Percentiles rank a stretch among this genome's conserved stretches.
phyloP scores from a whole-genome alignment of 2,797 vertebrate genomes.

The Epinephelus coioides region DNA sequence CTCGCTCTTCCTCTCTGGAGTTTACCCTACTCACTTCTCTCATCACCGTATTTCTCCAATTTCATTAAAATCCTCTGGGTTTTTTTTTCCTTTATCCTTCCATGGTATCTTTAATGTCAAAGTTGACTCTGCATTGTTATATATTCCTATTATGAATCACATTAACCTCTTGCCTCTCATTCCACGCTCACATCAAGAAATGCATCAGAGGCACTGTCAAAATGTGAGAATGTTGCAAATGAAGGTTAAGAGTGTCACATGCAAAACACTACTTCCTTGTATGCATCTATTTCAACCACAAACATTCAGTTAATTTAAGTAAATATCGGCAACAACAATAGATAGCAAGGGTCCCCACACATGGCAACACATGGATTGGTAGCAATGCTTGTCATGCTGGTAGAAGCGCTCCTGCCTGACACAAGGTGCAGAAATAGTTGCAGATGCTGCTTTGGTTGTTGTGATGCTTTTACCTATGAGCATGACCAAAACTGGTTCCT shows the following conservation, averaged over 20 bases:
- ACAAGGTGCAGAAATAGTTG: too few species aligned
- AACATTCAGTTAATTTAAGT: too few species aligned
- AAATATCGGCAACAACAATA: too few species aligned
- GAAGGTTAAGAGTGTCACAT: neutral
- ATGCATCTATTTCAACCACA: too few species aligned
- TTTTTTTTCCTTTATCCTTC: neutral
- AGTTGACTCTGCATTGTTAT: slow-evolving; percentile 16
- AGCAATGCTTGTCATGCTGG: too few species aligned
- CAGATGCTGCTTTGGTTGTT: too few species aligned
- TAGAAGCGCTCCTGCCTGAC: too few species aligned
- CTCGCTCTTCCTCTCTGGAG: slow-evolving; percentile 3
- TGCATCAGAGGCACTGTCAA: slow-evolving; percentile 10
- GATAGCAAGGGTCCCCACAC: too few species aligned
- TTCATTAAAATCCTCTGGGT: slow-evolving; percentile 5
- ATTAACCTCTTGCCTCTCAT: slow-evolving; percentile 42
- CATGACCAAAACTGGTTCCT: too few species aligned
- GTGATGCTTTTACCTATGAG: too few species aligned
- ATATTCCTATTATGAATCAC: slow-evolving; percentile 24
- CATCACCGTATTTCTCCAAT: slow-evolving; percentile 14
- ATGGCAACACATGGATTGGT: too few species aligned
- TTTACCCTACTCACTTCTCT: neutral
- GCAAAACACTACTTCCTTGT: too few species aligned
- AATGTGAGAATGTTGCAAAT: slow-evolving; percentile 26
- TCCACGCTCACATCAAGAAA: slow-evolving; percentile 10
- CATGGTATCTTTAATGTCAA: slow-evolving; percentile 4